A percentile compares a stretch with the other conserved stretches of the same genome.
These are phyloP conservation scores for Drosophila macrothrix DNA, from an alignment of 2,888 invertebrate species.

Conservation along the genomic window DNA sequence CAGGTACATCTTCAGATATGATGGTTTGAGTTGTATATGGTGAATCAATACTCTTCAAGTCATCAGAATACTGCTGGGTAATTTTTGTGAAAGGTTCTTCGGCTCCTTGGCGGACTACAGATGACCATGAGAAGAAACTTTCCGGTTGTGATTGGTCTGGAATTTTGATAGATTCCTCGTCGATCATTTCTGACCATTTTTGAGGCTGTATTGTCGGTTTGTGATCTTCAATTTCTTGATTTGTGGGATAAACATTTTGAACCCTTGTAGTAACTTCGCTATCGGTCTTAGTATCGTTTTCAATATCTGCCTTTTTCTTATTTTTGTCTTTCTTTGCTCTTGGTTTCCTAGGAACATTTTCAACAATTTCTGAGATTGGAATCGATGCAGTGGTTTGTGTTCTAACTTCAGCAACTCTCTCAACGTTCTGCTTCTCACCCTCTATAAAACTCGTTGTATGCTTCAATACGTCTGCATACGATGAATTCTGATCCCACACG, in stretches of 20 bases:
- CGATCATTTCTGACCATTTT: constrained; percentile 47
- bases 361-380: constrained; percentile 3
- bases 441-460: constrained; percentile 63
- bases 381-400: not conserved
- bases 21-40: not conserved
- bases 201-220: constrained; percentile 4
- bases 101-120: constrained; percentile 60
- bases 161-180: constrained; percentile 16
- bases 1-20: constrained; percentile 5
- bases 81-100: constrained; percentile 51
- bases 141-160: constrained; percentile 9
- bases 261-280: not conserved
- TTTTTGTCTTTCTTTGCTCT: constrained; percentile 47
- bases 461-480: constrained; percentile 68
- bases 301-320: constrained; percentile 27
- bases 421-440: constrained; percentile 62
- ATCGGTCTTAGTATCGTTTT: constrained; percentile 1
- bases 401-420: constrained; percentile 4
- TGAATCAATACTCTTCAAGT: not conserved
- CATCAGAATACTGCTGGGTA: constrained; percentile 15
- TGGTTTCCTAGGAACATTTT: constrained; percentile 21
- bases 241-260: not conserved
- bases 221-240: not conserved
- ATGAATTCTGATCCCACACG: constrained; percentile 52
- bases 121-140: constrained; percentile 52